Conservation (phyloP, 2,888 invertebrate species). For the Aspidiotus destructor region DNA sequence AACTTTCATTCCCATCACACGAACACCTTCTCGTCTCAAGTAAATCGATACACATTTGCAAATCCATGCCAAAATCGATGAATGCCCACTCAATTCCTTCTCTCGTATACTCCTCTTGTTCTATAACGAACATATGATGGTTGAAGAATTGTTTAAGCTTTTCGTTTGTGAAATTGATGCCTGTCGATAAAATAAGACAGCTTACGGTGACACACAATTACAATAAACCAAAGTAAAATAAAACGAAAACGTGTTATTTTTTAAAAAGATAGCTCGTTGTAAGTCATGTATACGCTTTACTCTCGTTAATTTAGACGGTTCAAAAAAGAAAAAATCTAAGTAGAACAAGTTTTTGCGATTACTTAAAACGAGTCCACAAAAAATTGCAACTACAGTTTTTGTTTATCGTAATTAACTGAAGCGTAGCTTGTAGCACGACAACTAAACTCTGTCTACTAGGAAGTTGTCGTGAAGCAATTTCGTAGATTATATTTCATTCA, state of each 20-base stretch:
- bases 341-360: too few species aligned
- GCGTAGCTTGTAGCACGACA: neutral
- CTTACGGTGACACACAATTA: slow-evolving; percentile 14
- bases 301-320: neutral
- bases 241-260: neutral
- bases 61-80: slow-evolving; percentile 92
- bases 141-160: slow-evolving; percentile 93
- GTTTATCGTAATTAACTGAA: too few species aligned
- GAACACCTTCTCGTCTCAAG: slow-evolving; percentile 64
- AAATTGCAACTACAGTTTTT: too few species aligned
- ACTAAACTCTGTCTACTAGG: neutral
- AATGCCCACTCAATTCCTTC: slow-evolving; percentile 86
- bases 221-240: neutral
- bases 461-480: neutral
- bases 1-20: too few species aligned
- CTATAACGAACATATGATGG: slow-evolving; percentile 90
- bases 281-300: neutral
- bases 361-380: too few species aligned
- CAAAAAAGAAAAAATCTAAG: neutral
- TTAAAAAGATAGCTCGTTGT: neutral
- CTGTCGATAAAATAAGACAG: slow-evolving; percentile 45
- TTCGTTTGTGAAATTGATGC: slow-evolving; percentile 94
- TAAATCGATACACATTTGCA: slow-evolving; percentile 80
- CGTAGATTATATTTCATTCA: neutral
- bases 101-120: slow-evolving; percentile 89